A percentile compares a stretch with the other conserved stretches of the same genome.
Evolutionary conservation across 2,888 invertebrate genomes (phyloP).

Genomic region (Linnaemya vulpina): DNA sequence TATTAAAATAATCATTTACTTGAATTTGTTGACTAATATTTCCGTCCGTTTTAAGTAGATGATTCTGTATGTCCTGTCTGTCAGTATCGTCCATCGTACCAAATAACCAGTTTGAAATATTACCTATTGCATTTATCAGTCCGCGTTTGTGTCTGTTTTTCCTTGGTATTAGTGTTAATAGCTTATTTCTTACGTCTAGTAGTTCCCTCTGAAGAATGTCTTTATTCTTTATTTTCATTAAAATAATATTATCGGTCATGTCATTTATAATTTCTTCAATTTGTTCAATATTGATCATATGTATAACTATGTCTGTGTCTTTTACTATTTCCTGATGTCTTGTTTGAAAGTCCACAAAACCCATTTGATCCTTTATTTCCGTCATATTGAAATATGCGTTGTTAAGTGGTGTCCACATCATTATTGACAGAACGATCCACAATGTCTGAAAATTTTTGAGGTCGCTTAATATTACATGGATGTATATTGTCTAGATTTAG

Average conservation of each 20-base stretch:
- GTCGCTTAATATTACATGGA: slow-evolving; percentile 6
- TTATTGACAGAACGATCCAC: not conserved
- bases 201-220: not conserved
- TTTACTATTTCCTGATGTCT: not conserved
- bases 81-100: not conserved
- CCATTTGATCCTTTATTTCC: slow-evolving; percentile 5
- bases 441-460: slow-evolving; percentile 11
- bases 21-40: not conserved
- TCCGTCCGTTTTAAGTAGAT: not conserved
- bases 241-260: not conserved
- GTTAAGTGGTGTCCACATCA: not conserved
- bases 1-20: slow-evolving; percentile 8
- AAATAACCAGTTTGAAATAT: slow-evolving; percentile 1
- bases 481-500: not conserved
- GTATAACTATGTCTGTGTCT: slow-evolving; percentile 3
- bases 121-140: slow-evolving; percentile 7
- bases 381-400: not conserved
- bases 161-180: not conserved
- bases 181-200: not conserved
- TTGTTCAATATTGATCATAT: slow-evolving; percentile 4
- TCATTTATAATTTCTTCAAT: not conserved
- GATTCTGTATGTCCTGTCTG: slow-evolving; percentile 10
- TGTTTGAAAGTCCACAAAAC: not conserved
- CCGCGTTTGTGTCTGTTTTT: not conserved
- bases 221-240: not conserved